Base-by-base conservation (phyloP, 2,113 vertebrate species). In the Tachysurus fulvidraco region DNA sequence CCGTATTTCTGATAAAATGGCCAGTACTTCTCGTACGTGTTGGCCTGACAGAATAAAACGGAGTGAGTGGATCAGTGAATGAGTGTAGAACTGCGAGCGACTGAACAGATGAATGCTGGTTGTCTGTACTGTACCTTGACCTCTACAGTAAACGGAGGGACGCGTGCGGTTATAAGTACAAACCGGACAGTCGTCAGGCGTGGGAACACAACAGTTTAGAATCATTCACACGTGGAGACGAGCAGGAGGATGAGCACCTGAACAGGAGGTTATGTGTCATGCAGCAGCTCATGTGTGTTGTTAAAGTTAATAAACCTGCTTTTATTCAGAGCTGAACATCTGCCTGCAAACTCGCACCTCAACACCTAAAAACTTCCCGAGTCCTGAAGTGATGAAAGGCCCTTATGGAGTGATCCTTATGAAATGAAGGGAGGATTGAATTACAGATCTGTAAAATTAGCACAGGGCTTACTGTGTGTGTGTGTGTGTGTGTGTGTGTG, bases 1-100 rank as follows among this genome's bases (percentile, higher is more conserved):
- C 98, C 98, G 83, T 95, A 89, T 90, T 96, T 94, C 93, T 98
- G 96, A 91, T 98, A 99, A 94, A 99, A 99, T 67, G 95, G 91
- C 98, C 98, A 99, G 79, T 98, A 95, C 89, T 98, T 99, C 91
- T 99, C 97, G 62, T 99, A 98, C 7, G 98, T 99, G 93, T 99
- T 99, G n/a, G 98, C 98, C 98, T 99, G 93, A 60, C 3, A 83
- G 85, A 67, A 60, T n/a, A 60, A 41, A 41, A 60, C n/a, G n/a
- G n/a, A n/a, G n/a, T n/a, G n/a, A n/a, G n/a, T 1, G 30, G n/a
- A n/a, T n/a, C 19, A 59, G 7, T 52, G 12, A 54, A 41, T 52
- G 52, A 12, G 67, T 19, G 7, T 14, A 17, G 19, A 25, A 19
- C 46, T 36, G 12, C 23, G 36, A 64, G 21, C 23, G 23, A 52